Base-by-base conservation (phyloP, 2,113 vertebrate genomes). In the Pangasianodon hypophthalmus region DNA sequence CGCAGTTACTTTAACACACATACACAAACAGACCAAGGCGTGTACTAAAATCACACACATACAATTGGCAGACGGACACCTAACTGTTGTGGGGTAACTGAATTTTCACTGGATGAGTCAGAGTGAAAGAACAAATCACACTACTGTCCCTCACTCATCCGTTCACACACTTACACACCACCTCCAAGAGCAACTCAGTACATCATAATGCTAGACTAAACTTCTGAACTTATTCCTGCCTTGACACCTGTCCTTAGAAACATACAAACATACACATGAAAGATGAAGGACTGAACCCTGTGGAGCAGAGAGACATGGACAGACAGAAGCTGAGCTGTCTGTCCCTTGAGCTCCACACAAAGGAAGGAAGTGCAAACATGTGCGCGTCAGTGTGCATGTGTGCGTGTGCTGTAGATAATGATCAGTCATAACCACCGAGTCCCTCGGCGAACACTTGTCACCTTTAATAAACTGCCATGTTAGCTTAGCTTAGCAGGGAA, bases 351-450 rank as follows among this genome's bases (percentile, higher is more conserved):
- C 90, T 92, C 94, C 91, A 91, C 94, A 94, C 95, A 95, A 95
- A 95, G 96, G 96, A 96, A 96, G 96, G 96, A 96, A 96, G 94
- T 94, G 90, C 92, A 89, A 93, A 93, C 91, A 90, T 92, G 92
- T 93, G 93, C 92, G 91, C 81, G 88, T 91, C 75, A 46, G 83
- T 48, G 80, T 80, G 86, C 85, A 83, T 85, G 58, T 84, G 77
- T 83, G 75, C 14, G 58, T 83, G 88, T 11, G 6, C 82, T 37
- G 50, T 18, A 88, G 90, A 92, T 88, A 90, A 90, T 54, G 37
- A 92, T 90, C 91, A 91, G 87, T 75, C 81, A 85, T 82, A 87
- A 89, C 84, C 56, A 79, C 67, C 41, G 19, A 52, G 85, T 90
- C 85, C 86, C 84, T 77, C n/a, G 44, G 82, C 87, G 81, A 87